Conservation (phyloP, 2,888 invertebrate species). For the Cryptus viduatorius region DNA sequence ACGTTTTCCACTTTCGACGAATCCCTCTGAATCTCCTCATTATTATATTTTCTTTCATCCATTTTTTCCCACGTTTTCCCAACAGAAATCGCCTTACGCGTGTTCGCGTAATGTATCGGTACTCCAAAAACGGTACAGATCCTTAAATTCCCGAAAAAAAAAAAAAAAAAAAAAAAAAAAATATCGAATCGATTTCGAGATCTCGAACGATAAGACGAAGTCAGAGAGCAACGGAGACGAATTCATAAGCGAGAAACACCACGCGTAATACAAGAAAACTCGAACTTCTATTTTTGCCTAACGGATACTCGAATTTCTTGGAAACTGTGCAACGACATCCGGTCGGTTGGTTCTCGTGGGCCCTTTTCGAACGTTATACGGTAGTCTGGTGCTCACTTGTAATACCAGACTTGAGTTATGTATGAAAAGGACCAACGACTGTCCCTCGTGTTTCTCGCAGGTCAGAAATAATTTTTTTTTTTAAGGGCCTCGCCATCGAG, state of each 20-base stretch:
- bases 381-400: conserved; percentile 19
- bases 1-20: conserved; percentile 65
- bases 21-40: not conserved
- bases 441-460: conserved; percentile 50
- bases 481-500: conserved; percentile 18
- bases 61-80: not conserved
- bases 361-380: conserved; percentile 8
- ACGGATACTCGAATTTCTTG: conserved; percentile 65
- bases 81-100: not conserved
- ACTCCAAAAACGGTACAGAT: too few relatives aligned
- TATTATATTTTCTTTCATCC: not conserved
- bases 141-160: too few relatives aligned
- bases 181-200: not conserved
- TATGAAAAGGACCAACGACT: conserved; percentile 36
- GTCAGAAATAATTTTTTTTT: conserved; percentile 42
- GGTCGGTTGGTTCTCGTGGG: conserved; percentile 42
- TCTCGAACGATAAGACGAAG: conserved; percentile 8
- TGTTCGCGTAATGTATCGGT: not conserved
- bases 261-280: not conserved
- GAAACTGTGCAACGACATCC: conserved; percentile 58
- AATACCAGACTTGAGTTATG: conserved; percentile 25
- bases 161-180: too few relatives aligned
- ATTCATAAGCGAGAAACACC: not conserved
- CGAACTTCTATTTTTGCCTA: conserved; percentile 43
- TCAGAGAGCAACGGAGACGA: conserved; percentile 1